phyloP scores from a whole-genome alignment of 1,140 invertebrate genomes.

The Ditylenchus dipsaci region DNA sequence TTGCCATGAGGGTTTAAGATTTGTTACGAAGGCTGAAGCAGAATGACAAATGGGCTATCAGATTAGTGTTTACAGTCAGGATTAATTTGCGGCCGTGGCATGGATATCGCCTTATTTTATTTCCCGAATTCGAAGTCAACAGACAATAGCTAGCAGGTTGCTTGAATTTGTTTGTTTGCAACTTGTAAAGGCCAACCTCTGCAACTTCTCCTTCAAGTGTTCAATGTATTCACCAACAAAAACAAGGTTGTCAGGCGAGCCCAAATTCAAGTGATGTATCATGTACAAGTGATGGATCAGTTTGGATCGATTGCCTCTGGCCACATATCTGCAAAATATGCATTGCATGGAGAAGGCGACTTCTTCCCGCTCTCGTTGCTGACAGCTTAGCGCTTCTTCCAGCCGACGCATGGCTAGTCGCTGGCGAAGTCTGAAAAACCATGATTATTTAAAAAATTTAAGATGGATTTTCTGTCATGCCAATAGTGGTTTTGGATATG shows the following conservation, averaged over 20 bases:
- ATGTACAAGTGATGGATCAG: slow-evolving; percentile 58
- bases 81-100: too few relatives aligned
- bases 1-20: too few relatives aligned
- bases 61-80: too few relatives aligned
- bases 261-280: slow-evolving; percentile 57
- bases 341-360: slow-evolving; percentile 48
- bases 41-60: too few relatives aligned
- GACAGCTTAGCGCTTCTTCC: slow-evolving; percentile 53
- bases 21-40: too few relatives aligned
- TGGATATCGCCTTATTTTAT: too few relatives aligned
- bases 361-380: slow-evolving; percentile 55
- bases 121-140: too few relatives aligned
- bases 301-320: slow-evolving; percentile 54
- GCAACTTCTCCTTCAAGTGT: slow-evolving; percentile 48
- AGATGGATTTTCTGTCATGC: too few relatives aligned
- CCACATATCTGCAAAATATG: slow-evolving; percentile 56
- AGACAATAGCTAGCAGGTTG: too few relatives aligned
- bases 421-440: slow-evolving; percentile 35
- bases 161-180: too few relatives aligned
- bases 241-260: slow-evolving; percentile 56
- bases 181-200: slow-evolving; percentile 17
- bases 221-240: slow-evolving; percentile 57
- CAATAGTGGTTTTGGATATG: too few relatives aligned
- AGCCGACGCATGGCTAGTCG: slow-evolving; percentile 56
- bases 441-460: too few relatives aligned